phyloP scores from a whole-genome alignment of 1,140 invertebrate genomes.

The Fopius arisanus region DNA sequence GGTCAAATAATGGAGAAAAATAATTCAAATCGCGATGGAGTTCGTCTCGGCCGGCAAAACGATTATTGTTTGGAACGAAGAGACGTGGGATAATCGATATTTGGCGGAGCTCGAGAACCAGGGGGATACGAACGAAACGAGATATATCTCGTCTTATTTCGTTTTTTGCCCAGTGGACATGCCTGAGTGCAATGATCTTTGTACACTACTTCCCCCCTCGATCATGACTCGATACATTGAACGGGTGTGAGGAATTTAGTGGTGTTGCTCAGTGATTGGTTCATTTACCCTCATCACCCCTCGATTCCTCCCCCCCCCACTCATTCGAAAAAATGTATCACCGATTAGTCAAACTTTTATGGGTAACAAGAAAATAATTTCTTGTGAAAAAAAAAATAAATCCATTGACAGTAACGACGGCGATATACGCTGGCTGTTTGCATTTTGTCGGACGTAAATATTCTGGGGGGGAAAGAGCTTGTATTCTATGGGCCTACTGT shows the following conservation, averaged over 20 bases:
- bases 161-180: background rate
- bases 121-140: background rate
- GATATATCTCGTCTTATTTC: slow-evolving; percentile 5
- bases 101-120: background rate
- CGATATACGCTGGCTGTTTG: slow-evolving; percentile 2
- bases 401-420: slow-evolving; percentile 2
- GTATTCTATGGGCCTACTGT: slow-evolving; percentile 20
- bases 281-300: slow-evolving; percentile 1
- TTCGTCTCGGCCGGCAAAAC: background rate
- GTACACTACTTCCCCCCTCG: background rate
- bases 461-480: slow-evolving; percentile 4
- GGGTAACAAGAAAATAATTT: background rate
- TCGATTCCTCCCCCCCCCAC: background rate
- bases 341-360: slow-evolving; percentile 37
- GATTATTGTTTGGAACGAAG: background rate
- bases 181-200: background rate
- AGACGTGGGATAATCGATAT: slow-evolving; percentile 10
- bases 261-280: slow-evolving; percentile 34
- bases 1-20: slow-evolving; percentile 13
- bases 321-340: slow-evolving; percentile 33
- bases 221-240: slow-evolving; percentile 20
- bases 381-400: slow-evolving; percentile 1
- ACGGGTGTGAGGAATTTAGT: slow-evolving; percentile 31
- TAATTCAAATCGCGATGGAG: background rate
- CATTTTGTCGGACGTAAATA: slow-evolving; percentile 4